Evolutionary conservation across 2,797 vertebrate species (phyloP).

Genomic region (Gallinago solitaria): DNA sequence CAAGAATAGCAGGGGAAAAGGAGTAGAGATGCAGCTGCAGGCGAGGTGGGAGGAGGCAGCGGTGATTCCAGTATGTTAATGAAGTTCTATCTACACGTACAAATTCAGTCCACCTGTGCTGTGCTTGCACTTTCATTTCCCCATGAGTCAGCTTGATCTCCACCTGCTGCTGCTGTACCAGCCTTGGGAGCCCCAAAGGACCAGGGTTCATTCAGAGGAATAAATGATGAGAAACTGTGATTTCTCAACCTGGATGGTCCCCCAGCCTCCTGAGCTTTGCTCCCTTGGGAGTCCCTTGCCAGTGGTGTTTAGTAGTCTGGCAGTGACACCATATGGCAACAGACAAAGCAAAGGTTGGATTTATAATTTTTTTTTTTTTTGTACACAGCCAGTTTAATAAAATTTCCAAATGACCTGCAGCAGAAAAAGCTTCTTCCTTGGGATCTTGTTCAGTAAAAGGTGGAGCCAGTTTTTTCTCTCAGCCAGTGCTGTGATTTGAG

Average conservation of each 20-base stretch:
- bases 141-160: background rate
- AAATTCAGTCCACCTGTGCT: background rate
- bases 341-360: background rate
- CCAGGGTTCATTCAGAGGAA: background rate
- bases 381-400: background rate
- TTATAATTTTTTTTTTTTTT: background rate
- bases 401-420: background rate
- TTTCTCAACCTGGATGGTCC: background rate
- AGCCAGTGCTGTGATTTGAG: background rate
- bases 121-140: slow-evolving; percentile 19
- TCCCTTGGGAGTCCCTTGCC: background rate
- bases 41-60: background rate
- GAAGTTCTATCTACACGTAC: background rate
- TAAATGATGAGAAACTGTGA: background rate
- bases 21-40: background rate
- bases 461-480: background rate
- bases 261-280: background rate
- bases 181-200: background rate
- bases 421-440: background rate
- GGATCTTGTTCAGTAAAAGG: background rate
- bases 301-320: background rate
- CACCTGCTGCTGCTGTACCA: background rate
- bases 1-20: slow-evolving; percentile 16
- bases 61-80: slow-evolving; percentile 1
- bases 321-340: background rate